Evolutionary conservation across 2,113 vertebrate species (phyloP), one percentile per base, ranked within the genome.

Genomic region (Dendrocopos noguchii): DNA sequence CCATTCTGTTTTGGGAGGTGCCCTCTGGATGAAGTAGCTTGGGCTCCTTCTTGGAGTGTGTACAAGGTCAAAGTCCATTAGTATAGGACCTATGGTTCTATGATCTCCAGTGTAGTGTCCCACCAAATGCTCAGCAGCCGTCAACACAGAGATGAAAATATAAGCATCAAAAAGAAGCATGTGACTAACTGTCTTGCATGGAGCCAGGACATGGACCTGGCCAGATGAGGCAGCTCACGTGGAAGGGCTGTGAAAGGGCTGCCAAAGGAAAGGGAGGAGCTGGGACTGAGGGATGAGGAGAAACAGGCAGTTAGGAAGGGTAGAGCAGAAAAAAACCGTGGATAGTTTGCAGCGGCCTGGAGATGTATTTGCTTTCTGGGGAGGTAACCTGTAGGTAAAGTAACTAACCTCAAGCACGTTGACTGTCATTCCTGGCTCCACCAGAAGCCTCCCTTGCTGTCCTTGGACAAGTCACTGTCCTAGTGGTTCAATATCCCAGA

Each of bases 171-270:
- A 77, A 57, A 76, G 92, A 90, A 95, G 94, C 94, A 95, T 95
- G 94, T 96, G 96, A 97, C 91, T 86, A 56, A 67, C 27, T 83
- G 60, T 87, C 93, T 91, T 25, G 2, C 57, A 80, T 53, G 47
- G 68, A 93, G 82, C 87, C 81, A 85, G 89, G 79, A 77, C 2
- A 0, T 6, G 39, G 76, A 74, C 77, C 61, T 82, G 78, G 89
- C 87, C 89, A 90, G 91, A 92, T 96, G 95, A 94, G 75, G 53
- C 87, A 89, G 75, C 87, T 93, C 87, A n/a, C n/a, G 80, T 47
- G 59, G 44, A 36, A 36, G 36, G 36, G 36, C 36, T 36, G 36
- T 36, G 36, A 36, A 91, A 88, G 65, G 52, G 80, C 89, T 96
- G 88, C 94, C 91, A 84, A 66, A 57, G 78, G 65, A 36, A 84